Evolutionary conservation across 2,113 vertebrate genomes (phyloP).

Genomic region (Macrotus californicus): DNA sequence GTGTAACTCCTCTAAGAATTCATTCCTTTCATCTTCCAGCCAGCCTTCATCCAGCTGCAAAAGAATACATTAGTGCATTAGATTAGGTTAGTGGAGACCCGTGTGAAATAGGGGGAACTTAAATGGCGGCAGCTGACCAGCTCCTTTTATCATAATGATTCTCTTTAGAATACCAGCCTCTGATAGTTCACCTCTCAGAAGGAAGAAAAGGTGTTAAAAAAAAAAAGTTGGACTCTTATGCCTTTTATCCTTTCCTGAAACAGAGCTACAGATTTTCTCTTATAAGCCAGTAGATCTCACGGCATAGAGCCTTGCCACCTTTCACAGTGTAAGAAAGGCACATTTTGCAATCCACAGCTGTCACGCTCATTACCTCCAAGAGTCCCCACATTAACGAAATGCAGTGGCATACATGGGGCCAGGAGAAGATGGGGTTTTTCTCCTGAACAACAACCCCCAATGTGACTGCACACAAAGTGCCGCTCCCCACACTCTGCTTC

Average conservation of each 20-base stretch:
- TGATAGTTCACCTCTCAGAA: constrained; percentile 66
- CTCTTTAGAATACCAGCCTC: constrained; percentile 71
- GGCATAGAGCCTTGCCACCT: constrained; percentile 73
- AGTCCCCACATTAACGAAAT: not conserved
- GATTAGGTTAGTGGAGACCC: constrained; percentile 73
- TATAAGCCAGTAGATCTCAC: constrained; percentile 72
- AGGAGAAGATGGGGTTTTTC: constrained; percentile 62
- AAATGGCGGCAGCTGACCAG: constrained; percentile 71
- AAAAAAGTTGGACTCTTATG: constrained; percentile 43
- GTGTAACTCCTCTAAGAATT: constrained; percentile 97
- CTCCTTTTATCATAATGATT: constrained; percentile 81
- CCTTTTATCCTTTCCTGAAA: constrained; percentile 81
- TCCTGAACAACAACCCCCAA: constrained; percentile 26
- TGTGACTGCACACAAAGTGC: not conserved
- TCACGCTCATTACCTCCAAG: constrained; percentile 61
- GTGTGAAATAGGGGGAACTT: constrained; percentile 73
- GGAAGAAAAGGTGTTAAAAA: constrained; percentile 64
- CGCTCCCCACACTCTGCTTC: too few relatives aligned
- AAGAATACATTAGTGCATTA: constrained; percentile 80
- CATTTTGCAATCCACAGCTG: constrained; percentile 65
- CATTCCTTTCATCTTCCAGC: constrained; percentile 97
- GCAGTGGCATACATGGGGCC: constrained; percentile 59
- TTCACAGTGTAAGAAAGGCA: constrained; percentile 76
- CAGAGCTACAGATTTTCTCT: constrained; percentile 77
- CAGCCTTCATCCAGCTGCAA: constrained; percentile 95